Evolutionary conservation across 2,888 invertebrate genomes (phyloP), one percentile per base, ranked within the genome.

Genomic region (Patella ulyssiponensis): DNA sequence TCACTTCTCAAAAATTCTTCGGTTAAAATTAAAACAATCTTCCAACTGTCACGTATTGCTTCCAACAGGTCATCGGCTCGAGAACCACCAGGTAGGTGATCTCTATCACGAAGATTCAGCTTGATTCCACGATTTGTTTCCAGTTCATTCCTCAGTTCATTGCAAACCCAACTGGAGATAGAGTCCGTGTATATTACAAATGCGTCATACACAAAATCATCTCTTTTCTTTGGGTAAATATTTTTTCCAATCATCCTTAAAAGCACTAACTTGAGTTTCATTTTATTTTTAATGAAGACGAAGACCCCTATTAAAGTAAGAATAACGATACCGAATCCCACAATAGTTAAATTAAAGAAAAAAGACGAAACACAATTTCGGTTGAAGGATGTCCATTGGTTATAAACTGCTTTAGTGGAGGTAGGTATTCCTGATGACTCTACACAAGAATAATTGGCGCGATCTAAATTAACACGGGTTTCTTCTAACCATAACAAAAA

Each of bases 11-110:
- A 9, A 20, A 64, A 64, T 11, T 64, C 64, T n/a, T 64, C 20
- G 23, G 64, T 64, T 64, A 64, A 64, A n/a, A 64, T 64, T 64
- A 64, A 64, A n/a, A 64, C 64, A 20, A 64, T 20, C 23, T 64
- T 64, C 64, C 64, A 64, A 5, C 64, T 64, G 64, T 64, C 23
- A 20, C 23, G n/a, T 20, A n/a, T 20, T n/a, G 20, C 23, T 64
- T 64, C 64, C 23, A 20, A 20, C 20, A 64, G 9, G 64, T 64
- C 64, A 20, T 64, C 64, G n/a, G n/a, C 64, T 20, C 11, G 7
- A 64, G 20, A 64, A 3, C n/a, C 7, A 64, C 64, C 64, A 64
- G 23, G 23, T 64, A 64, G 23, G n/a, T 64, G 64, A 64, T 64
- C 64, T 20, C 64, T n/a, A n/a, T 64, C 20, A 20, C 20, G 64